Evolutionary conservation across 2,888 invertebrate genomes (phyloP), one percentile per base, ranked within the genome.

Genomic region (Pristionchus japonicus): DNA sequence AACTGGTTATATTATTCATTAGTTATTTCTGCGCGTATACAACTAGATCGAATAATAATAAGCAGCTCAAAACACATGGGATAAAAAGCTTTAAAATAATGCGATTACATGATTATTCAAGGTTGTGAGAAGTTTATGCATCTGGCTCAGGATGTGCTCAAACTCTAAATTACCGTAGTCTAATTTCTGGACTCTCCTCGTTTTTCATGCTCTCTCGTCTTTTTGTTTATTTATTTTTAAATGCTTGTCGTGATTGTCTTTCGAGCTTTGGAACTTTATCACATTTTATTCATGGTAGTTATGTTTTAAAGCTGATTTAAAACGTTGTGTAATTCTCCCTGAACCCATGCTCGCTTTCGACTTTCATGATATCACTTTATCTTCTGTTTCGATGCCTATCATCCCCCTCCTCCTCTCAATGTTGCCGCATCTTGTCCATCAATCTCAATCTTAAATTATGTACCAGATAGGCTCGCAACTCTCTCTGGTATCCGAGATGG

Each of bases 391-490:
- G 20, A 64, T 27, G 64, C 20, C 17, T 34, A 67, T 67, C 67
- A 64, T 27, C 31, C 9, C 31, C 31, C 6, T 74, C 40, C 37
- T 74, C 23, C 23, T 74, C 70, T 74, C 23, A 23, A 74, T 74
- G 37, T 40, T 40, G 70, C 67, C 17, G 31, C 70, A 31, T 64
- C 34, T 64, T 64, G 64, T 34, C 64, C 64, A 64, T 64, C 64
- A 64, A 64, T 64, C 64, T 64, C 64, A 64, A 74, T 74, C 70
- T 74, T 74, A 40, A 74, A 74, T 74, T 40, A 74, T 74, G 70
- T 40, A 20, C 70, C 70, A 74, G 70, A 74, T 74, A 40, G 70
- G 11, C n/a, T 23, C 57, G 57, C 67, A 67, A 67, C 67, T 67
- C 67, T n/a, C n/a, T 31, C 9, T 40, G 70, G 70, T 37, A 74